Evolutionary conservation across 2,888 invertebrate species (phyloP), one percentile per base, ranked within the genome.

Genomic region (Drosophila paranaensis): DNA sequence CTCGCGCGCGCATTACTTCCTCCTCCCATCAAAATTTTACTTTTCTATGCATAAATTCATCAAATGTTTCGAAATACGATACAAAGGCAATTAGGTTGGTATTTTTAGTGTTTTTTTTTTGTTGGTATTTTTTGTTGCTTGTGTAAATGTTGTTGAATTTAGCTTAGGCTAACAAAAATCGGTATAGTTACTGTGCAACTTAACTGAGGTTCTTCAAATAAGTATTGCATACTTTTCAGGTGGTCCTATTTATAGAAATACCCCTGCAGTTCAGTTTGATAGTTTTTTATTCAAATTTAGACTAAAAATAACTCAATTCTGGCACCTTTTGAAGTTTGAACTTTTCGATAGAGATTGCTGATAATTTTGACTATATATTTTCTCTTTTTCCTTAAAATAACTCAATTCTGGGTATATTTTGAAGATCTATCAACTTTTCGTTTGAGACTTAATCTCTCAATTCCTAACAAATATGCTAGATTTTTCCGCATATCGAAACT

Each of bases 31-130:
- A 48, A 70, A 64, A 54, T 40, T 30, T 73, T 75, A 56, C 55
- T 67, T 71, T 77, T 77, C 73, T 80, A 76, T 66, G 70, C 84
- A 71, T 81, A 88, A 88, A 79, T 89, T 89, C 77, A 85, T 81
- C 78, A 82, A 88, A 82, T 81, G 78, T 87, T 89, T 89, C 74
- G 76, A 86, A 82, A 90, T 88, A 88, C 81, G 90, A 88, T 90
- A 88, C 79, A 85, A 88, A 90, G 90, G 88, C 88, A 89, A 74
- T 89, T 80, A 77, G 88, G 88, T 89, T 77, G 79, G 42, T 56
- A 20, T 58, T 48, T 27, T 46, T 53, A 57, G 60, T 50, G 60
- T 54, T 33, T 60, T 55, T 71, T 56, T 37, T 60, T 50, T 64
- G 75, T 65, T 46, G 30, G 53, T 68, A 60, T 79, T 57, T 63